A percentile compares a stretch with the other conserved stretches of the same genome.
phyloP scores from a whole-genome alignment of 2,888 invertebrate species.

The Synergus japonicus region DNA sequence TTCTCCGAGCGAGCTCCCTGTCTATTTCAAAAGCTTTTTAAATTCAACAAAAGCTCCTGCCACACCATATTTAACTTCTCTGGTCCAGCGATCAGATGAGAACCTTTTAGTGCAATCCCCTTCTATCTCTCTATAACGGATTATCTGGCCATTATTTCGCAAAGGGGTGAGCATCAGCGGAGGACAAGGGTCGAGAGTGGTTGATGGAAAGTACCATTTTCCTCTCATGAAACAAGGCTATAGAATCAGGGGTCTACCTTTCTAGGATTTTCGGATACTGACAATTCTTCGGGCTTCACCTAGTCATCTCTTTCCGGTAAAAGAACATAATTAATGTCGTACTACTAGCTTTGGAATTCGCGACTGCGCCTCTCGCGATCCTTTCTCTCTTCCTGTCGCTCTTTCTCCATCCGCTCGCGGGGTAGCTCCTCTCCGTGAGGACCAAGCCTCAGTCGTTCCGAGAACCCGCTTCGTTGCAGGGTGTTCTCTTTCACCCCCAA shows the following conservation, averaged over 20 bases:
- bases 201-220: conserved; percentile 17
- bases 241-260: background rate
- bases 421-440: conserved; percentile 68
- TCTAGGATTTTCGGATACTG: background rate
- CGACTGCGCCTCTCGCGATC: conserved; percentile 66
- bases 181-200: conserved; percentile 21
- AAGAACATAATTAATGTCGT: conserved; percentile 65
- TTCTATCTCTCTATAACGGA: conserved; percentile 57
- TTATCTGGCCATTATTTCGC: conserved; percentile 67
- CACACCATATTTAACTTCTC: conserved; percentile 5
- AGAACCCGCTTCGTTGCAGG: conserved; percentile 71
- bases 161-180: conserved; percentile 41
- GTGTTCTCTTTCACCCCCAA: conserved; percentile 60
- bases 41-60: background rate
- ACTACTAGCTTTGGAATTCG: conserved; percentile 62
- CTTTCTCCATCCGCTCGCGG: conserved; percentile 58
- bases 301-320: conserved; percentile 57
- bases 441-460: conserved; percentile 72
- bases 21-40: background rate
- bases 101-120: conserved; percentile 62
- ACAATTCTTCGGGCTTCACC: conserved; percentile 44
- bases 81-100: conserved; percentile 29
- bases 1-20: background rate
- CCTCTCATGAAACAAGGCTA: conserved; percentile 13
- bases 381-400: conserved; percentile 50